A percentile compares a stretch with the other conserved stretches of the same genome.
Evolutionary conservation across 2,797 vertebrate species (phyloP).

Genomic region (Cirrhinus molitorella): DNA sequence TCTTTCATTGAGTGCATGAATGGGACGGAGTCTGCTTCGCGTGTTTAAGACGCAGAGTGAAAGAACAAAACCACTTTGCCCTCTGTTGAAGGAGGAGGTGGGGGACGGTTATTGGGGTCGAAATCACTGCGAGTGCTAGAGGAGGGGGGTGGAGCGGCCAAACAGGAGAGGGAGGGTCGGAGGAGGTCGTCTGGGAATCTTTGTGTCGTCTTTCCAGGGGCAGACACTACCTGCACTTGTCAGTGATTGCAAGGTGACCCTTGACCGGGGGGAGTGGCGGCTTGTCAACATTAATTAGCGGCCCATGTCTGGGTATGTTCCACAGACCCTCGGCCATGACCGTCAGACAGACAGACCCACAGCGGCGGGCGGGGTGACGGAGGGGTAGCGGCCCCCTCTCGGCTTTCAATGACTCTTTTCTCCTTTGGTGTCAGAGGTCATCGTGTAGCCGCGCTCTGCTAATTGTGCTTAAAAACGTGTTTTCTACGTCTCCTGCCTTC

Average conservation of each 20-base stretch:
- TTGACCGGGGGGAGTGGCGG: constrained; percentile 73
- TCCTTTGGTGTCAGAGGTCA: constrained; percentile 24
- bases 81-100: constrained; percentile 9
- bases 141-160: constrained; percentile 12
- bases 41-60: constrained; percentile 17
- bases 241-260: constrained; percentile 69
- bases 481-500: neutral
- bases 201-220: constrained; percentile 59
- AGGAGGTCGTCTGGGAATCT: constrained; percentile 46
- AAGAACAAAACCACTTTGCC: constrained; percentile 27
- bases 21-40: neutral
- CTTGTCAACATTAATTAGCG: constrained; percentile 72
- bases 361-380: neutral
- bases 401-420: constrained; percentile 27
- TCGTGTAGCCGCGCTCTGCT: constrained; percentile 19
- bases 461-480: constrained; percentile 38
- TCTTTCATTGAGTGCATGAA: constrained; percentile 31
- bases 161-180: constrained; percentile 9
- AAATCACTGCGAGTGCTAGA: constrained; percentile 12
- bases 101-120: constrained; percentile 8
- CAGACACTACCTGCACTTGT: constrained; percentile 73
- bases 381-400: constrained; percentile 50
- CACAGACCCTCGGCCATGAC: constrained; percentile 69
- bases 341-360: constrained; percentile 45
- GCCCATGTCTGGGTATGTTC: constrained; percentile 58